These are phyloP conservation scores for Drosophila melanocephala DNA, from an alignment of 2,888 invertebrate species.

Conservation along the genomic window DNA sequence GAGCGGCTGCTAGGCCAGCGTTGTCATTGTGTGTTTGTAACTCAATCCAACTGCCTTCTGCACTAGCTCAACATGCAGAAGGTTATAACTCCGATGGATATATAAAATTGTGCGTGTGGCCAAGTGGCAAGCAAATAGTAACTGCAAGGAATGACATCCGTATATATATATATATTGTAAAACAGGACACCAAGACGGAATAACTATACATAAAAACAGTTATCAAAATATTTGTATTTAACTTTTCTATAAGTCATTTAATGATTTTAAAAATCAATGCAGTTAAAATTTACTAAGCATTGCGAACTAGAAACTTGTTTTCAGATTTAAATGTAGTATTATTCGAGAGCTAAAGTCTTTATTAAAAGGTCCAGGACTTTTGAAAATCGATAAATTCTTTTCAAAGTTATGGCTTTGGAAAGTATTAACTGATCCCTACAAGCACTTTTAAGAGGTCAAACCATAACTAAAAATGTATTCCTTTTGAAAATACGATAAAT, in stretches of 20 bases:
- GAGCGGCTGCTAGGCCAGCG: slow-evolving; percentile 46
- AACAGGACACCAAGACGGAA: neutral
- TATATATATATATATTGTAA: neutral
- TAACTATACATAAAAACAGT: neutral
- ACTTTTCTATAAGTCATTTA: neutral
- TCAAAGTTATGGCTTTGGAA: no score
- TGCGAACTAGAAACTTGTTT: neutral
- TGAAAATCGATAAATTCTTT: no score
- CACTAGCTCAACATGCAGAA: slow-evolving; percentile 16
- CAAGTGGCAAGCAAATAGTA: slow-evolving; percentile 20
- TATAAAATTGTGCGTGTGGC: slow-evolving; percentile 12
- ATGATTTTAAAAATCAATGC: neutral
- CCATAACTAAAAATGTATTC: no score
- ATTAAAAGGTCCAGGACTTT: neutral
- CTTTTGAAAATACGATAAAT: no score
- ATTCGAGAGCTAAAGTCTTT: neutral
- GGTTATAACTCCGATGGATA: slow-evolving; percentile 23
- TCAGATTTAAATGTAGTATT: neutral
- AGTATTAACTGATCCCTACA: neutral
- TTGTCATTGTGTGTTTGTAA: slow-evolving; percentile 56
- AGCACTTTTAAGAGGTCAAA: no score
- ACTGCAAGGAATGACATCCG: neutral
- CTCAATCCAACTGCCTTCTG: slow-evolving; percentile 28
- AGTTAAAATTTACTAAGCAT: neutral
- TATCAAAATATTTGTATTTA: neutral